These are phyloP conservation scores for Prionace glauca DNA, from an alignment of 2,797 vertebrate genomes.

Conservation along the genomic window DNA sequence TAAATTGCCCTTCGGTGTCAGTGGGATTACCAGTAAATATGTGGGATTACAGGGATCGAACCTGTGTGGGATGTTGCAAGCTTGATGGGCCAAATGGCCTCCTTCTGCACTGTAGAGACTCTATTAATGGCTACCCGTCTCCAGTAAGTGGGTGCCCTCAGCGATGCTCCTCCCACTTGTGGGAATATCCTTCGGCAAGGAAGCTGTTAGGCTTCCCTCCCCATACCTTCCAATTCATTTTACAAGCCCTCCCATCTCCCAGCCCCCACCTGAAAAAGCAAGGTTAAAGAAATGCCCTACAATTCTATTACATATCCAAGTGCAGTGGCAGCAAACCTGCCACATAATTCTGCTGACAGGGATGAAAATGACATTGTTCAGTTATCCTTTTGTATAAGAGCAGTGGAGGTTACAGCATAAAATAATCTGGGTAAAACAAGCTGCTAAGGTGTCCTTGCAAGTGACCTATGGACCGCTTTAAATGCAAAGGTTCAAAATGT, in stretches of 20 bases:
- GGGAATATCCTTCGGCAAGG: neutral
- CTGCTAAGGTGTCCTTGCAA: neutral
- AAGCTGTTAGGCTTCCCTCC: neutral
- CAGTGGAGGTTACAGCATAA: neutral
- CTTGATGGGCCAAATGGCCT: no score
- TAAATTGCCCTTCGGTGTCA: no score
- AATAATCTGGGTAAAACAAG: neutral
- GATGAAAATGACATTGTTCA: neutral
- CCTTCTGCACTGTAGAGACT: no score
- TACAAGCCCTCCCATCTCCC: neutral
- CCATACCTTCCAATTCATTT: neutral
- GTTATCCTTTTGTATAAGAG: neutral
- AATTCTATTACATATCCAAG: neutral
- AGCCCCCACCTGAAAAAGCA: neutral
- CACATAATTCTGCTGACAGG: neutral
- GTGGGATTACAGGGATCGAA: no score
- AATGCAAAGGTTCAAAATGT: neutral
- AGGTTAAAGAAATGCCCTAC: neutral
- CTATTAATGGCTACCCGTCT: neutral
- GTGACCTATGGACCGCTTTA: neutral
- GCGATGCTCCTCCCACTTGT: neutral
- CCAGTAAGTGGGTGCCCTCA: no score
- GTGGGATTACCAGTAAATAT: no score
- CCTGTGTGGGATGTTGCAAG: no score
- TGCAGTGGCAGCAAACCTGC: neutral